phyloP scores from a whole-genome alignment of 2,797 vertebrate species.

The Morus bassanus region DNA sequence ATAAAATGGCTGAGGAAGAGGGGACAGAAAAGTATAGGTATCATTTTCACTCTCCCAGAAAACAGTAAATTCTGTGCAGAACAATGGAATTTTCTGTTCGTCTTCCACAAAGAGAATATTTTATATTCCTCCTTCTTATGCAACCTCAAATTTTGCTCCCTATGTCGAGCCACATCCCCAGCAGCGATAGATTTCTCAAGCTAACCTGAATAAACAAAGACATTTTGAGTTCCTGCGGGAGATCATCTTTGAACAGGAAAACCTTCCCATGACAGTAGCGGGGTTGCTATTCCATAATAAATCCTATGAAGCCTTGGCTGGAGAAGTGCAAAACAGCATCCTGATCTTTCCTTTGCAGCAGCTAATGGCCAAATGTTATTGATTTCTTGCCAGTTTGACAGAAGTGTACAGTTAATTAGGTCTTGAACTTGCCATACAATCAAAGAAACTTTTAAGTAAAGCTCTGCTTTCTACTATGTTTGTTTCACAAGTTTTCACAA shows the following conservation, averaged over 20 bases:
- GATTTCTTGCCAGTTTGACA: background rate
- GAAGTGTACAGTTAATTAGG: background rate
- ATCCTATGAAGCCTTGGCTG: background rate
- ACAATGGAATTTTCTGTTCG: background rate
- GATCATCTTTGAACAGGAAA: background rate
- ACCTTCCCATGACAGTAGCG: background rate
- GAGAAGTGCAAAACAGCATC: background rate
- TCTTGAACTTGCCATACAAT: background rate
- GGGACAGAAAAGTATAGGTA: background rate
- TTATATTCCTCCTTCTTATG: background rate
- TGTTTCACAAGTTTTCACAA: background rate
- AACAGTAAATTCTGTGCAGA: background rate
- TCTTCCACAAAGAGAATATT: background rate
- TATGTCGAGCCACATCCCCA: background rate
- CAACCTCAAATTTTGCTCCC: background rate
- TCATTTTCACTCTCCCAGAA: background rate
- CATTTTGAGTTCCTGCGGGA: background rate
- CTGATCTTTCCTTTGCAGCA: background rate
- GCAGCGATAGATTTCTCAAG: background rate
- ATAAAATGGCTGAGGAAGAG: background rate
- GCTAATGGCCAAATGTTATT: background rate
- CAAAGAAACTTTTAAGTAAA: background rate
- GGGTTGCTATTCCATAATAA: background rate
- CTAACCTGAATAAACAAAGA: constrained; percentile 9
- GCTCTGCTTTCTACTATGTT: background rate